Base-by-base conservation (phyloP, 2,797 vertebrate species). In the Capromys pilorides region DNA sequence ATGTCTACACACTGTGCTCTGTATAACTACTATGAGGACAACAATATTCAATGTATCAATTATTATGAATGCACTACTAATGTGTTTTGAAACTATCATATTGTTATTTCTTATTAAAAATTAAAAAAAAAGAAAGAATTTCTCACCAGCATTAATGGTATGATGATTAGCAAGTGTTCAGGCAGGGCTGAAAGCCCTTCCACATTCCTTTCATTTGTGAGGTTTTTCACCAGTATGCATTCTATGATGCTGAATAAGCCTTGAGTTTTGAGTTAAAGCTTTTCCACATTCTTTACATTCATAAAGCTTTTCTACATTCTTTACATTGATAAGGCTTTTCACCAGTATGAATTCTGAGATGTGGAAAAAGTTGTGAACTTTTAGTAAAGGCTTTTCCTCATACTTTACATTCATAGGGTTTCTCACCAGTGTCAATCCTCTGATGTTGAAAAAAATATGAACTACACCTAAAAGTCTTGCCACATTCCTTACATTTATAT, bases 181-280 rank as follows among this genome's bases (percentile, higher is more conserved):
- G 96, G n/a, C n/a, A n/a, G n/a, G n/a, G n/a, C n/a, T 97, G 82
- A 97, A 97, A 79, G 95, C 95, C 54, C 96, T 97, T 3, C 96
- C 96, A n/a, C 96, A 97, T 12, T 96, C 96, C 24, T 93, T 88
- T 93, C 97, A 97, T 49, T 96, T 90, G 24, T 96, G 97, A 67
- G 95, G 97, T 59, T 97, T 97, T 57, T 97, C 97, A 49, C 96
- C 96, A 0, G 96, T 97, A 81, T 97, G 96, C 59, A 96, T 96
- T 94, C 96, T 94, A 82, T 95, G 80, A 77, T 97, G 97, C 31
- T 82, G 96, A 54, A 95, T 91, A 91, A 96, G 96, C n/a, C 95
- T 91, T 92, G 95, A 96, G 62, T 93, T 96, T 67, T 96, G 91
- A 31, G 93, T 93, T 91, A 96, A 96, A n/a, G 91, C 88, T 93